Conservation (phyloP, 2,888 invertebrate genomes). For the Cancer borealis region DNA sequence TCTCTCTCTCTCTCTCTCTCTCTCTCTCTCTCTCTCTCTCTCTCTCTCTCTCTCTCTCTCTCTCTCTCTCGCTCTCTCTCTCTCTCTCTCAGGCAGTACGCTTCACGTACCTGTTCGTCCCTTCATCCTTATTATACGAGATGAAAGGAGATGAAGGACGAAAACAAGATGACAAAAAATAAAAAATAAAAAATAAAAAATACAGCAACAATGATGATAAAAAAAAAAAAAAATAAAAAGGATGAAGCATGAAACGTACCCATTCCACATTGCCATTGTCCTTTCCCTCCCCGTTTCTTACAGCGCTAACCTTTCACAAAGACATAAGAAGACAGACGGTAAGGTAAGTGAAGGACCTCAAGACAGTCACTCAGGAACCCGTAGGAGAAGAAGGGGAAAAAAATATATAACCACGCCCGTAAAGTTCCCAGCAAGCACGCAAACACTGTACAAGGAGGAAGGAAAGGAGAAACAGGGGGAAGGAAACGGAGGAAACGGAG, state of each 20-base stretch:
- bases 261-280: background rate
- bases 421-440: background rate
- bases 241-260: too few relatives aligned
- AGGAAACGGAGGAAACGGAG: background rate
- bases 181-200: too few relatives aligned
- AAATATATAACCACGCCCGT: background rate
- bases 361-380: background rate
- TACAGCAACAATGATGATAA: too few relatives aligned
- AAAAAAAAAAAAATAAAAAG: too few relatives aligned
- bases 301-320: background rate
- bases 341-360: background rate
- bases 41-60: slow-evolving; percentile 49
- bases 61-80: slow-evolving; percentile 12
- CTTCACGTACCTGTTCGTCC: too few relatives aligned
- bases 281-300: background rate
- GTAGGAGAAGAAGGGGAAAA: background rate
- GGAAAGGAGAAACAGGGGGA: background rate
- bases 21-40: slow-evolving; percentile 49
- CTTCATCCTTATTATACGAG: too few relatives aligned
- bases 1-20: slow-evolving; percentile 44
- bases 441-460: background rate
- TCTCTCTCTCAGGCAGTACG: background rate
- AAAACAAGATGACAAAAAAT: too few relatives aligned
- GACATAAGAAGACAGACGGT: background rate
- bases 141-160: too few relatives aligned